Conservation (phyloP, 23 tunicate species). For the Ascidia mentula region DNA sequence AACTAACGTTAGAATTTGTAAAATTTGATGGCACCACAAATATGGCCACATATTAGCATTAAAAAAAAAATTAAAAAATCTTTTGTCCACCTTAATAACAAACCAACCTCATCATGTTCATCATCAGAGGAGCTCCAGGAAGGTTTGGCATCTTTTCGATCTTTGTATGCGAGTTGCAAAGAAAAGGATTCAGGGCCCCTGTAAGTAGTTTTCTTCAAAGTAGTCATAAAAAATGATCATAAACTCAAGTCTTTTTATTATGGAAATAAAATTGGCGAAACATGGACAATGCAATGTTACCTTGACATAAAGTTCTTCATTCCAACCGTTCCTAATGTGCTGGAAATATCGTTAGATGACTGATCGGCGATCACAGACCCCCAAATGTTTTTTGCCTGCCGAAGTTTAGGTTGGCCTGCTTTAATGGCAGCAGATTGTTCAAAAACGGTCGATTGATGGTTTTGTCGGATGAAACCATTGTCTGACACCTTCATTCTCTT, state of each 20-base stretch:
- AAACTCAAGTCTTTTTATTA: neutral
- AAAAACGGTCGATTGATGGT: neutral
- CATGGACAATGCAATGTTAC: conserved; percentile 28
- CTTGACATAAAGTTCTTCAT: conserved; percentile 68
- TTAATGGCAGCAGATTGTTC: neutral
- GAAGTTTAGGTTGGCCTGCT: neutral
- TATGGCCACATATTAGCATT: no score
- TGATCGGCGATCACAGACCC: conserved; percentile 71
- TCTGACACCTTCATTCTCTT: neutral
- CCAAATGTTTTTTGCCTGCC: conserved; percentile 71
- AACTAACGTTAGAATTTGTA: no score
- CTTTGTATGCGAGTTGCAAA: conserved; percentile 35
- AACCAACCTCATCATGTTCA: neutral
- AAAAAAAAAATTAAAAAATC: no score
- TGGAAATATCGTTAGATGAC: conserved; percentile 68
- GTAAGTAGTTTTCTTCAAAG: neutral
- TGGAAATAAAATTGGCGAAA: neutral
- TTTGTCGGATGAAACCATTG: neutral
- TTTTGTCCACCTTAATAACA: no score
- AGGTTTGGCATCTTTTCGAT: neutral
- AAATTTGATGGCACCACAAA: no score
- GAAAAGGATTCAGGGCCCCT: conserved; percentile 93
- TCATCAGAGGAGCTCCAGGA: conserved; percentile 28
- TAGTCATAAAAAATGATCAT: neutral
- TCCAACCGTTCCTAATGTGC: conserved; percentile 74